phyloP scores from a whole-genome alignment of 2,113 vertebrate genomes.

The Toxotes jaculatrix region DNA sequence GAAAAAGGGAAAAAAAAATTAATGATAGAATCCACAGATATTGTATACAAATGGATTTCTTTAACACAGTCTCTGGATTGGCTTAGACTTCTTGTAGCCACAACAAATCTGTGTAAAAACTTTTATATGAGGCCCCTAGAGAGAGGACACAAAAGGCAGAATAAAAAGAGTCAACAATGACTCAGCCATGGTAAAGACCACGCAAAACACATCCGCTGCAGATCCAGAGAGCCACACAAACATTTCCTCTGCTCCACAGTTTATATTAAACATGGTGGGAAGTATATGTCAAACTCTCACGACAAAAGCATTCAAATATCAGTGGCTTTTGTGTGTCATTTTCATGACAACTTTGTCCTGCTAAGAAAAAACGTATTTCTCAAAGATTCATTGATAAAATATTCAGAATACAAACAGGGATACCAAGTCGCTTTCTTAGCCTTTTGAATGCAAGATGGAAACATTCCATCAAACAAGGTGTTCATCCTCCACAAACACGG shows the following conservation, averaged over 20 bases:
- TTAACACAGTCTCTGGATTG: background rate
- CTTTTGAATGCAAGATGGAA: background rate
- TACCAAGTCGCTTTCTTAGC: constrained; percentile 1
- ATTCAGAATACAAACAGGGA: constrained; percentile 35
- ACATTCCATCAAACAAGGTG: constrained; percentile 13
- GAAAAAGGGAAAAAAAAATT: background rate
- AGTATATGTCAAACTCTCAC: background rate
- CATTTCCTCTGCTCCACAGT: background rate
- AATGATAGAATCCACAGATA: background rate
- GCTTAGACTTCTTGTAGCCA: background rate
- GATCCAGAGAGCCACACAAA: constrained; percentile 1
- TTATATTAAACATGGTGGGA: background rate
- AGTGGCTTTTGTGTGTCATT: background rate
- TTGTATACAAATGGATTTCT: background rate
- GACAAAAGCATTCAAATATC: constrained; percentile 12
- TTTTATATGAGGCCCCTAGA: background rate
- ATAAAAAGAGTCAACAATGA: constrained; percentile 14
- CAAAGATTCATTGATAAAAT: constrained; percentile 34
- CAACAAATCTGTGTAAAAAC: background rate
- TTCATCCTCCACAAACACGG: constrained; percentile 1
- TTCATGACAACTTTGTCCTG: background rate
- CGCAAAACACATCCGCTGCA: background rate
- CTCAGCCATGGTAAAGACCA: background rate
- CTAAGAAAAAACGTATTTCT: background rate
- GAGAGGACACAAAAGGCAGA: background rate